Evolutionary conservation across 2,113 vertebrate genomes (phyloP).

Genomic region (Etheostoma cragini): DNA sequence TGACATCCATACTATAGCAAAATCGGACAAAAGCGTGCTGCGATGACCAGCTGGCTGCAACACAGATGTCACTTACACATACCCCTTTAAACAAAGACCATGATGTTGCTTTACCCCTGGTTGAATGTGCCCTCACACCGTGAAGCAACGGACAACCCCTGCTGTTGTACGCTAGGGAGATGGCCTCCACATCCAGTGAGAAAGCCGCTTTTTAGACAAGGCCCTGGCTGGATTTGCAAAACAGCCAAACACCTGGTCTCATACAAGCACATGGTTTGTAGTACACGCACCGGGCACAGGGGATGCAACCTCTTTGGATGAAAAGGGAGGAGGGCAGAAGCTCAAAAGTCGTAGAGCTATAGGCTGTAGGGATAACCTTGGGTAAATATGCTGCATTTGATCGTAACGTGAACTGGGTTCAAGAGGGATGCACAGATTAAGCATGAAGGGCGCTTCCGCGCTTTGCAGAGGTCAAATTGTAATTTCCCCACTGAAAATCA

Average conservation of each 20-base stretch:
- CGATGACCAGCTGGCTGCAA: not conserved
- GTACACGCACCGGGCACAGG: not conserved
- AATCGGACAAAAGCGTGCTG: not conserved
- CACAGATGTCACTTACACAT: not conserved
- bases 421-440: too few relatives aligned
- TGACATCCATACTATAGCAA: not conserved
- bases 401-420: not conserved
- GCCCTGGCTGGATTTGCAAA: not conserved
- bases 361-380: not conserved
- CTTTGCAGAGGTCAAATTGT: too few relatives aligned
- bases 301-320: not conserved
- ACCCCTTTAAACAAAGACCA: not conserved
- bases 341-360: not conserved
- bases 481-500: too few relatives aligned
- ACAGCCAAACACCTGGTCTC: not conserved
- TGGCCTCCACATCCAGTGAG: not conserved
- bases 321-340: not conserved
- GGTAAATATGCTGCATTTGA: not conserved
- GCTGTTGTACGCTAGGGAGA: not conserved
- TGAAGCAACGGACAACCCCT: not conserved
- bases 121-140: accelerated
- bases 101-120: not conserved
- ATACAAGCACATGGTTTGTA: not conserved
- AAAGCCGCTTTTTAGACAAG: not conserved
- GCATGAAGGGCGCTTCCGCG: too few relatives aligned